A percentile compares a stretch with the other conserved stretches of the same genome.
phyloP scores from a whole-genome alignment of 2,113 vertebrate genomes.

The Equus przewalskii region DNA sequence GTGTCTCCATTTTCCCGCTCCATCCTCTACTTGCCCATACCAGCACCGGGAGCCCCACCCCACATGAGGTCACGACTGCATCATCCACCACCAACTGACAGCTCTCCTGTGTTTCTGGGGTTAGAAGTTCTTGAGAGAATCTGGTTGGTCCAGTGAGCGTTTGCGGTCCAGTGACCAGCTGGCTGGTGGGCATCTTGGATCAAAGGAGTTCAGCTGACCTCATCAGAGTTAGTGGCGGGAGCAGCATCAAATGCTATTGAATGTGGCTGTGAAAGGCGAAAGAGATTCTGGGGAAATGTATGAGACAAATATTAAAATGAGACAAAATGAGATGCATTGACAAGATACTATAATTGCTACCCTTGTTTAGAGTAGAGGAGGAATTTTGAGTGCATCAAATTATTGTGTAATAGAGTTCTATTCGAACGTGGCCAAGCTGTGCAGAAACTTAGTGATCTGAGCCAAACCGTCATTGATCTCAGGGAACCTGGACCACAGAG shows the following conservation, averaged over 20 bases:
- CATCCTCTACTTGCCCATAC: accelerated
- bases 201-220: no score
- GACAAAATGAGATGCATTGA: neutral
- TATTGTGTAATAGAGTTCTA: neutral
- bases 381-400: neutral
- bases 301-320: no score
- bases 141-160: neutral
- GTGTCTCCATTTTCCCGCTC: neutral
- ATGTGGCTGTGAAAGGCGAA: neutral
- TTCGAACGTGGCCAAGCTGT: no score
- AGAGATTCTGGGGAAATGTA: neutral
- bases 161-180: neutral
- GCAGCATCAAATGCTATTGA: neutral
- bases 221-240: accelerated
- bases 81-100: neutral
- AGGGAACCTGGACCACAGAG: no score
- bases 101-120: neutral
- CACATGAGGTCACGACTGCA: accelerated
- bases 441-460: neutral
- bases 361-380: neutral
- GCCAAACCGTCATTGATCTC: accelerated
- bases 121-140: neutral
- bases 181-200: neutral
- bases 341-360: neutral
- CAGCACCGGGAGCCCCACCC: neutral